Evolutionary conservation across 2,797 vertebrate genomes (phyloP).

Genomic region (Aselliscus stoliczkanus): DNA sequence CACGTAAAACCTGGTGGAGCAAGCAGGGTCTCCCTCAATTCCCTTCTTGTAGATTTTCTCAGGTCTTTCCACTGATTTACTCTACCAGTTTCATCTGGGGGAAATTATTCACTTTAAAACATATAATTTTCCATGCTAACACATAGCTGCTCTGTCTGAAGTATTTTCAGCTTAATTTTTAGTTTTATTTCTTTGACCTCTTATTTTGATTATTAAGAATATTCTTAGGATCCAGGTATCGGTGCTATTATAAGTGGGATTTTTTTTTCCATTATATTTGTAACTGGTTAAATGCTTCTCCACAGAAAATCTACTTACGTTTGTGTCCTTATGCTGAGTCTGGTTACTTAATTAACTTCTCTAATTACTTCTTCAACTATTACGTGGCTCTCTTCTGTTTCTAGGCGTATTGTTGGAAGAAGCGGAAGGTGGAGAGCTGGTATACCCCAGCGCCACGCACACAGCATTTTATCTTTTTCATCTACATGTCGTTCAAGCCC

Average conservation of each 20-base stretch:
- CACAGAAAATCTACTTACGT: not conserved
- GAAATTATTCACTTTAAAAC: not conserved
- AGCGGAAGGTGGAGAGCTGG: rapidly evolving
- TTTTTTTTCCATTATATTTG: not conserved
- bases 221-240: not conserved
- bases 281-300: not conserved
- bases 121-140: not conserved
- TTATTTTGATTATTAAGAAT: not conserved
- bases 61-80: no score
- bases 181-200: not conserved
- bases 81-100: not conserved
- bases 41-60: not conserved
- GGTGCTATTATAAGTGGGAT: not conserved
- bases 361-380: no score
- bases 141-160: not conserved
- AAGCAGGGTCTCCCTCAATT: no score
- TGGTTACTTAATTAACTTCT: not conserved
- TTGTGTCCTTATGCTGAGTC: no score
- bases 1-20: rapidly evolving
- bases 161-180: not conserved
- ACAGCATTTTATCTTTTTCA: rapidly evolving
- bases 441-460: rapidly evolving
- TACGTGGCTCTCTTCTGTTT: no score
- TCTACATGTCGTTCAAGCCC: not conserved
- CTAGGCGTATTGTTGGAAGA: not conserved